phyloP scores from a whole-genome alignment of 1,140 invertebrate genomes.

The Euschistus heros region DNA sequence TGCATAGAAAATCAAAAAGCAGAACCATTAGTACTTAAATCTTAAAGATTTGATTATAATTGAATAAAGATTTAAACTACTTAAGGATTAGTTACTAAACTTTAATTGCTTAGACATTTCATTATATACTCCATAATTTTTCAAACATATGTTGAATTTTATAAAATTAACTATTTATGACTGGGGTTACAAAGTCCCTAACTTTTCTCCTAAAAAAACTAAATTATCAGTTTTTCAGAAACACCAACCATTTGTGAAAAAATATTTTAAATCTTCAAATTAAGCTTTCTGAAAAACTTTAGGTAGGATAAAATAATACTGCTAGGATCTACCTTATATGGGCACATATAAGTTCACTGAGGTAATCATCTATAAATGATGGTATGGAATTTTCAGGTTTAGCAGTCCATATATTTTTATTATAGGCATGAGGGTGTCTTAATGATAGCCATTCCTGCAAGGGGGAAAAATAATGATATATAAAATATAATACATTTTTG shows the following conservation, averaged over 20 bases:
- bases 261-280: background rate
- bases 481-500: background rate
- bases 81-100: too few relatives aligned
- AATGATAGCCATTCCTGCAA: constrained; percentile 26
- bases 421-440: constrained; percentile 16
- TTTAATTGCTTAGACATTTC: too few relatives aligned
- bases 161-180: too few relatives aligned
- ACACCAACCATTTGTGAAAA: background rate
- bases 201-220: background rate
- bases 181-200: too few relatives aligned
- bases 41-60: too few relatives aligned
- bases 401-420: constrained; percentile 16
- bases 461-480: constrained; percentile 7
- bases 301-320: background rate
- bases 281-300: background rate
- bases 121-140: too few relatives aligned
- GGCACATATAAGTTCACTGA: constrained; percentile 20
- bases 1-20: too few relatives aligned
- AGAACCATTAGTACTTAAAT: too few relatives aligned
- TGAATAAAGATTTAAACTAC: too few relatives aligned
- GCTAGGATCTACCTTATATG: constrained; percentile 23
- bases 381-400: constrained; percentile 7
- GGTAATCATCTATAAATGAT: constrained; percentile 21
- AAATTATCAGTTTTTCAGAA: background rate
- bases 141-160: too few relatives aligned